Evolutionary conservation across 2,797 vertebrate genomes (phyloP), one percentile per base, ranked within the genome.

Genomic region (Thamnophis elegans): DNA sequence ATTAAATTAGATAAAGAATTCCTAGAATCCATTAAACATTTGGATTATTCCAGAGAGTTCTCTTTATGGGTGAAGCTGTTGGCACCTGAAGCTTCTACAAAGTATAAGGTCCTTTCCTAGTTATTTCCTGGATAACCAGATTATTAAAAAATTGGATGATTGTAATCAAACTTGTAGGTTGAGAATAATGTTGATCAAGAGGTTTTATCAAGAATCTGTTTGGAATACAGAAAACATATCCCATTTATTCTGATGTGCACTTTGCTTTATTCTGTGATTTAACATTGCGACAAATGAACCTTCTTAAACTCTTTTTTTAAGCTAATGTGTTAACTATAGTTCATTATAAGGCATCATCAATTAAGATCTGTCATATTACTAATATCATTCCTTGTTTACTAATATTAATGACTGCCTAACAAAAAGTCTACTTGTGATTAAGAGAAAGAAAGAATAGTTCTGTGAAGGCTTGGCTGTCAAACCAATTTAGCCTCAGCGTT

Each of bases 391-490:
- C 28, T 58, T 62, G 65, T 87, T 91, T 58, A 62, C 10, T 14
- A 88, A 20, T 51, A 54, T 14, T 53, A 59, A 14, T 10, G 32
- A 20, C 14, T 90, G 12, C 68, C 18, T 51, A 56, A 13, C 68
- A 32, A 55, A 78, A 82, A 18, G 25, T 88, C 47, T 90, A 53
- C 51, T 59, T 89, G 65, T 88, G 68, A 51, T 88, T 91, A 54
- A 14, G 55, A 68, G 55, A 89, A 16, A 65, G 47, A 47, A 51
- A 93, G 58, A 60, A 91, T 56, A 85, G 65, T 89, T 89, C 58
- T 85, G 18, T 87, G 65, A 89, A 91, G 56, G 51, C 53, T 65
- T 85, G 32, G 8, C 68, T 93, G 68, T 89, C 87, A 93, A 87
- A 89, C 32, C 32, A 91, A 20, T 91, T 85, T 58, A 58, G 42